phyloP scores from a whole-genome alignment of 2,797 vertebrate species.

The Kryptolebias ocellatus region DNA sequence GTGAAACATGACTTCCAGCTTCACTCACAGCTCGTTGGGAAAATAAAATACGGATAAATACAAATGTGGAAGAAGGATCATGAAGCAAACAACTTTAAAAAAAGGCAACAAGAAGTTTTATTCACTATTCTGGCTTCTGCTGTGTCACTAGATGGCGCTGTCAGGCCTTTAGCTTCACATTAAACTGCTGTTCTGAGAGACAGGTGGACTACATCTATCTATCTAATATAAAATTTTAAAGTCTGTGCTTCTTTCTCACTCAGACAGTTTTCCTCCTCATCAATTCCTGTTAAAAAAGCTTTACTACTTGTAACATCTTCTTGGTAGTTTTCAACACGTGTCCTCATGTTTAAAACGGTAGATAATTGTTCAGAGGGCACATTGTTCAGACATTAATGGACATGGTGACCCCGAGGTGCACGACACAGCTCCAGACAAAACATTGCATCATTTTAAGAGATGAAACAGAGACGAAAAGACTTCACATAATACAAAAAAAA shows the following conservation, averaged over 20 bases:
- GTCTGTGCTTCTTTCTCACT: not conserved
- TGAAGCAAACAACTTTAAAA: not conserved
- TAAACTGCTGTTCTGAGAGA: too few species aligned
- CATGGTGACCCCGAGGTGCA: not conserved
- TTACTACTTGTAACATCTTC: too few species aligned
- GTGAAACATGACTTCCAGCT: too few species aligned
- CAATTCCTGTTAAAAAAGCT: too few species aligned
- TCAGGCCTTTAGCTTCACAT: not conserved
- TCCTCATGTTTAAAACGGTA: too few species aligned
- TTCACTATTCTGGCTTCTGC: not conserved
- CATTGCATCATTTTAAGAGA: not conserved
- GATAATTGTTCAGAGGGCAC: too few species aligned
- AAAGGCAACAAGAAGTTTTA: not conserved
- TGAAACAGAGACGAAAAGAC: not conserved
- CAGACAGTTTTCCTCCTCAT: too few species aligned
- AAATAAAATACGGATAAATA: not conserved
- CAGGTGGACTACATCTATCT: too few species aligned
- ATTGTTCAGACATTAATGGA: not conserved
- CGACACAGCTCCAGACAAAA: too few species aligned
- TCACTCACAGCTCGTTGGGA: not conserved
- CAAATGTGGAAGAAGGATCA: not conserved
- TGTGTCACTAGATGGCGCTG: constrained; percentile 49
- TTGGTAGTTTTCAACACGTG: too few species aligned
- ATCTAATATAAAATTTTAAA: too few species aligned
- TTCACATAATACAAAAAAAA: not conserved